Evolutionary conservation across 1,140 invertebrate species (phyloP).

Genomic region (Himalopsyche phryganea): DNA sequence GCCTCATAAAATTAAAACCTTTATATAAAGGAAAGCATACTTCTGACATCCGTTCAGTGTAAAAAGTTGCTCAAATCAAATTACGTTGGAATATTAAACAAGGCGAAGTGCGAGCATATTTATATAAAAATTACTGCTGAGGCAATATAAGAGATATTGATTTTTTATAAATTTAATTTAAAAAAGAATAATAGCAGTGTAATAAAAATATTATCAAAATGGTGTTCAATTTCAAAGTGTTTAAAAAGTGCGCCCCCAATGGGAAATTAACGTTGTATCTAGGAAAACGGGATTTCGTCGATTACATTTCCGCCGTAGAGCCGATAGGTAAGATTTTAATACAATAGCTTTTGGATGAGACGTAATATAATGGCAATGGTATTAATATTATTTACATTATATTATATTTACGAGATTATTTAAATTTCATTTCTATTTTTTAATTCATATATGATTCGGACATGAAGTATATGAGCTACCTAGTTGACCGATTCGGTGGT

Average conservation of each 20-base stretch:
- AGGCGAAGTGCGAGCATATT: background rate
- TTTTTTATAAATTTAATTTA: background rate
- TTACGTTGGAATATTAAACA: background rate
- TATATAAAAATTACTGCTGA: background rate
- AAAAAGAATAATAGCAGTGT: too few species aligned
- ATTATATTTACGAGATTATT: too few species aligned
- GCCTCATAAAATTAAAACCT: constrained; percentile 27
- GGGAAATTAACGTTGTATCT: constrained; percentile 92
- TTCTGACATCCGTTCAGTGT: constrained; percentile 6
- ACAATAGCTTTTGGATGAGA: too few species aligned
- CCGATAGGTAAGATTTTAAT: constrained; percentile 71
- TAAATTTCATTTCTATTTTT: too few species aligned
- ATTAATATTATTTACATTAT: too few species aligned
- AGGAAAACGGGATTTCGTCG: constrained; percentile 94
- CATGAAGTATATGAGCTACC: too few species aligned
- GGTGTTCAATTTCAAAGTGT: constrained; percentile 89
- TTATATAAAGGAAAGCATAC: constrained; percentile 27
- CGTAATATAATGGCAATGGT: too few species aligned
- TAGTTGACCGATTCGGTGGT: too few species aligned
- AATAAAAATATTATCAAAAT: constrained; percentile 51
- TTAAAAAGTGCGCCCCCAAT: constrained; percentile 93
- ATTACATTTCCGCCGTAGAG: constrained; percentile 88
- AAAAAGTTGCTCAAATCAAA: background rate
- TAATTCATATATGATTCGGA: too few species aligned
- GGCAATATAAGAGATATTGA: background rate